These are phyloP conservation scores for Bombus vancouverensis DNA, from an alignment of 1,140 invertebrate genomes.

Conservation along the genomic window DNA sequence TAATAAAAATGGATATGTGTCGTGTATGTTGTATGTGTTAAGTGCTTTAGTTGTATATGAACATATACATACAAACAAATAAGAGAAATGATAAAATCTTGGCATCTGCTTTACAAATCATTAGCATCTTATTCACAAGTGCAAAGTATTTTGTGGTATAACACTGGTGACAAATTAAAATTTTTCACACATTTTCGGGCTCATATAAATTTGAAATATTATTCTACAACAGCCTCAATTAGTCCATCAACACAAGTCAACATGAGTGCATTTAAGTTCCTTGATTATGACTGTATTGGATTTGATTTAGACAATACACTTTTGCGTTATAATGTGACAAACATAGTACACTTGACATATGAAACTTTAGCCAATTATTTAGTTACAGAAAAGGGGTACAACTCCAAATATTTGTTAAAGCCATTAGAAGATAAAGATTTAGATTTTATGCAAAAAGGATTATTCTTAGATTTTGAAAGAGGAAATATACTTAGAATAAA, in stretches of 20 bases:
- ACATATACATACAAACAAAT: background rate
- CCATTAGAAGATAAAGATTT: constrained; percentile 83
- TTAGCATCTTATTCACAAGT: background rate
- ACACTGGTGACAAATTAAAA: background rate
- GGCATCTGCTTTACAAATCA: background rate
- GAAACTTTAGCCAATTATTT: constrained; percentile 85
- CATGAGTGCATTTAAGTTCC: constrained; percentile 82
- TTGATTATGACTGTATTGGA: constrained; percentile 90
- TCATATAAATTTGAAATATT: background rate
- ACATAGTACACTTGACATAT: constrained; percentile 86
- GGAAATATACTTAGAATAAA: constrained; percentile 89
- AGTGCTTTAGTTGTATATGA: background rate
- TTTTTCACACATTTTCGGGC: background rate
- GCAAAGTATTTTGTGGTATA: background rate
- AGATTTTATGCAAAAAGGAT: constrained; percentile 89
- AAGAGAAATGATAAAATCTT: constrained; percentile 26
- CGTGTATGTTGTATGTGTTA: background rate
- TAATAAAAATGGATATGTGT: background rate
- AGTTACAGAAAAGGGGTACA: constrained; percentile 86
- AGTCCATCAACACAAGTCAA: constrained; percentile 30
- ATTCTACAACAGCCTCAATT: constrained; percentile 6
- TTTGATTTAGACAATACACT: constrained; percentile 92
- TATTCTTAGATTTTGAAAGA: constrained; percentile 88
- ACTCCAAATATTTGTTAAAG: constrained; percentile 81
- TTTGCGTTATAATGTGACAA: constrained; percentile 86